These are phyloP conservation scores for Nomada goodeniana DNA, from an alignment of 2,888 invertebrate species.

Conservation along the genomic window DNA sequence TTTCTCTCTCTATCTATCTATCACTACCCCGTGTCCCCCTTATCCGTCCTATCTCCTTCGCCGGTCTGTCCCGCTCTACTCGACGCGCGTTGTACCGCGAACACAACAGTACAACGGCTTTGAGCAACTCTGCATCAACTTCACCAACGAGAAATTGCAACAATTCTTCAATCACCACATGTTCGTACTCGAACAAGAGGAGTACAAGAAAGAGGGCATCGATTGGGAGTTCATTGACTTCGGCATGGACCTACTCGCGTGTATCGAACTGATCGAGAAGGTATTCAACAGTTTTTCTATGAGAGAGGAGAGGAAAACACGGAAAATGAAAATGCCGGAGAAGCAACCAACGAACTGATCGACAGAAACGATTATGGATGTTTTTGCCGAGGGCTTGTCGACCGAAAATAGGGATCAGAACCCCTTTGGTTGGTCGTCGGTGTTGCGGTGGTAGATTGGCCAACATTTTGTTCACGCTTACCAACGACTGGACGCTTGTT, in stretches of 20 bases:
- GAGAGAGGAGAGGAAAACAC: background rate
- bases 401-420: constrained; percentile 44
- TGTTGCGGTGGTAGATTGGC: constrained; percentile 35
- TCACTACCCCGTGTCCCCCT: background rate
- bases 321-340: background rate
- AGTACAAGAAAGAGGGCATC: constrained; percentile 97
- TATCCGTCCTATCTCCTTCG: constrained; percentile 25
- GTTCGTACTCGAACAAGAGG: constrained; percentile 99
- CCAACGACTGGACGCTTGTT: constrained; percentile 16
- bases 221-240: constrained; percentile 99
- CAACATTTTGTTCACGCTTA: constrained; percentile 24
- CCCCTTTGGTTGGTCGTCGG: constrained; percentile 28
- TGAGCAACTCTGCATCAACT: constrained; percentile 99
- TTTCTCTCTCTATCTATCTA: background rate
- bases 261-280: constrained; percentile 98
- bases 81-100: constrained; percentile 29
- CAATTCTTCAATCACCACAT: constrained; percentile 99
- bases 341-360: constrained; percentile 9
- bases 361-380: constrained; percentile 1
- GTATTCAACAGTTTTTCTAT: constrained; percentile 84
- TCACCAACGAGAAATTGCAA: constrained; percentile 98
- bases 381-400: constrained; percentile 35
- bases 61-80: constrained; percentile 35
- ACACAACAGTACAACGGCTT: constrained; percentile 93
- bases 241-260: constrained; percentile 97